phyloP scores from a whole-genome alignment of 2,797 vertebrate species.

The Allochrocebus solatus region DNA sequence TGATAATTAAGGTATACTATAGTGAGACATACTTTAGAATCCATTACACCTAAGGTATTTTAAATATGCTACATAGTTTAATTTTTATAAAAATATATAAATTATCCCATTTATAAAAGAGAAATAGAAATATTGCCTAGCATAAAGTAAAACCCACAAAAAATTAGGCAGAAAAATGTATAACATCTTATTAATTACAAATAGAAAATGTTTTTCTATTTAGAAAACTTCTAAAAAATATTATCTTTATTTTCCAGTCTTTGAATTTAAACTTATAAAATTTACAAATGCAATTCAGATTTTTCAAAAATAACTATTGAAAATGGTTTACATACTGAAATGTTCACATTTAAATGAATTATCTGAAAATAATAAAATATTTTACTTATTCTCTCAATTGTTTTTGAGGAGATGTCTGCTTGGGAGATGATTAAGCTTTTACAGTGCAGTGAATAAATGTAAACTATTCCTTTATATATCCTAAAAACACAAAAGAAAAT shows the following conservation, averaged over 20 bases:
- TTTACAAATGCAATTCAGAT: not conserved
- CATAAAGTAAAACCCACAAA: not conserved
- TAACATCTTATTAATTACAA: not conserved
- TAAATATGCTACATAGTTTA: not conserved
- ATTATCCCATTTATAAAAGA: not conserved
- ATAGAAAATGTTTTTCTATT: not conserved
- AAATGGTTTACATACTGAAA: not conserved
- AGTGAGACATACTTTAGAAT: not conserved
- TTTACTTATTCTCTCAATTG: not conserved
- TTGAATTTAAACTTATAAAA: not conserved
- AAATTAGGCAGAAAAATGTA: not conserved
- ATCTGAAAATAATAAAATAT: constrained; percentile 16
- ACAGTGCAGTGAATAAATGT: not conserved
- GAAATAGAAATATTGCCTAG: not conserved
- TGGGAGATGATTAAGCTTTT: not conserved
- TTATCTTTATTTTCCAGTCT: not conserved
- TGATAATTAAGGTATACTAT: not conserved
- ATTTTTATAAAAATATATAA: not conserved
- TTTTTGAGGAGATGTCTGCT: not conserved
- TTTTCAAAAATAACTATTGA: not conserved
- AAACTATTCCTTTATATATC: not conserved
- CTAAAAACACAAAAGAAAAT: constrained; percentile 17
- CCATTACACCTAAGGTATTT: not conserved
- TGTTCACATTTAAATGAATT: not conserved
- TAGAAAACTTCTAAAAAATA: not conserved